phyloP scores from a whole-genome alignment of 2,113 vertebrate species.

The Cheirogaleus medius region DNA sequence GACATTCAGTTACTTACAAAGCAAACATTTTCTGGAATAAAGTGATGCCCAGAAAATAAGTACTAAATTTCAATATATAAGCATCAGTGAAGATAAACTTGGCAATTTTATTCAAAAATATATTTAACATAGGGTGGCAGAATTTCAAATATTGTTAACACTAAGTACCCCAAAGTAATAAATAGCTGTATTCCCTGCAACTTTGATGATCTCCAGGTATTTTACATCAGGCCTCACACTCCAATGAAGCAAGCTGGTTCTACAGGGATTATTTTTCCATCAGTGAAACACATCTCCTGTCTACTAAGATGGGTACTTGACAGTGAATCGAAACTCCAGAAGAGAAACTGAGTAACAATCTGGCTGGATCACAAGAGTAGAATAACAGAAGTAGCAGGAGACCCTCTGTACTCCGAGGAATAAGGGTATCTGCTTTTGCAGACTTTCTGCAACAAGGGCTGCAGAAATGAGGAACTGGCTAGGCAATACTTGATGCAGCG shows the following conservation, averaged over 20 bases:
- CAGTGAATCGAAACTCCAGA: slow-evolving; percentile 27
- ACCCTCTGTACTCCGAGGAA: neutral
- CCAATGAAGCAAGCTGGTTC: neutral
- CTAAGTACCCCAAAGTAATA: neutral
- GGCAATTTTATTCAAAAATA: neutral
- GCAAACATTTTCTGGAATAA: neutral
- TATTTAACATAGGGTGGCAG: neutral
- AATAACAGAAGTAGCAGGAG: neutral
- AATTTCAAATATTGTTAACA: slow-evolving; percentile 18
- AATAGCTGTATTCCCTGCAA: neutral
- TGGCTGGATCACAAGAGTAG: neutral
- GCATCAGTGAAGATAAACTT: neutral
- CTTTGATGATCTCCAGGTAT: neutral
- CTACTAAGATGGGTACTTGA: neutral
- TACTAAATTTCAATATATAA: slow-evolving; percentile 11
- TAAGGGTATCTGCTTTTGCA: neutral
- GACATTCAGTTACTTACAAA: neutral
- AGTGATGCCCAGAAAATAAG: neutral
- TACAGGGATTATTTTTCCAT: neutral
- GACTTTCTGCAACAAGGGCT: neutral
- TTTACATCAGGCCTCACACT: neutral
- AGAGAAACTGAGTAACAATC: slow-evolving; percentile 16
- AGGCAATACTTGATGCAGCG: neutral
- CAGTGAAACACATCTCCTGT: slow-evolving; percentile 13
- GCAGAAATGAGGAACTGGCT: neutral